Evolutionary conservation across 2,888 invertebrate species (phyloP).

Genomic region (Drosophila quasianomalipes): DNA sequence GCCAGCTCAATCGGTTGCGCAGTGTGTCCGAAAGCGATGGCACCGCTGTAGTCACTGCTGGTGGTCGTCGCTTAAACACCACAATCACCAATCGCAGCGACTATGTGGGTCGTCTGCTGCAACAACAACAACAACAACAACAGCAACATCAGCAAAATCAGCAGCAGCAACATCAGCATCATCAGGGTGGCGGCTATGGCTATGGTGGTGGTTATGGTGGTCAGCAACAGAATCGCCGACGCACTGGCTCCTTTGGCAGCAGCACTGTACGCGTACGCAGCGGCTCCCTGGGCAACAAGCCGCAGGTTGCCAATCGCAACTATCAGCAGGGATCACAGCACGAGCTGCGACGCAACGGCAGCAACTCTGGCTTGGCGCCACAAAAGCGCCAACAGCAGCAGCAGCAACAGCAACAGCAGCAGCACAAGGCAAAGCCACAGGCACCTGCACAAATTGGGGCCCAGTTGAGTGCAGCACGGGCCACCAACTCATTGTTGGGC

Average conservation of each 20-base stretch:
- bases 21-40: slow-evolving; percentile 89
- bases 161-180: slow-evolving; percentile 62
- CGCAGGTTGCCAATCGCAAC: slow-evolving; percentile 84
- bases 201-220: slow-evolving; percentile 60
- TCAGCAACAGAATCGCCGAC: slow-evolving; percentile 78
- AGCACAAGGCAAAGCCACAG: slow-evolving; percentile 66
- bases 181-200: slow-evolving; percentile 61
- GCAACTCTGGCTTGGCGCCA: slow-evolving; percentile 80
- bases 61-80: slow-evolving; percentile 82
- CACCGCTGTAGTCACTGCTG: slow-evolving; percentile 78
- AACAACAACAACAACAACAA: slow-evolving; percentile 80
- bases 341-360: slow-evolving; percentile 83
- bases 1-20: slow-evolving; percentile 87
- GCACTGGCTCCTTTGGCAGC: slow-evolving; percentile 85
- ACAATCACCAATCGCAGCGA: slow-evolving; percentile 85
- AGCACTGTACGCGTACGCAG: slow-evolving; percentile 84
- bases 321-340: slow-evolving; percentile 82
- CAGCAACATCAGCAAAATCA: slow-evolving; percentile 67
- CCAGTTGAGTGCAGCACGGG: slow-evolving; percentile 65
- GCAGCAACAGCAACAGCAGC: slow-evolving; percentile 52
- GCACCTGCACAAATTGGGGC: slow-evolving; percentile 58
- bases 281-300: slow-evolving; percentile 85
- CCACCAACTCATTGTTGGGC: slow-evolving; percentile 44
- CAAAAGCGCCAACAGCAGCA: slow-evolving; percentile 69
- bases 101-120: slow-evolving; percentile 83